Base-by-base conservation (phyloP, 1,140 invertebrate species). In the Trissolcus basalis region DNA sequence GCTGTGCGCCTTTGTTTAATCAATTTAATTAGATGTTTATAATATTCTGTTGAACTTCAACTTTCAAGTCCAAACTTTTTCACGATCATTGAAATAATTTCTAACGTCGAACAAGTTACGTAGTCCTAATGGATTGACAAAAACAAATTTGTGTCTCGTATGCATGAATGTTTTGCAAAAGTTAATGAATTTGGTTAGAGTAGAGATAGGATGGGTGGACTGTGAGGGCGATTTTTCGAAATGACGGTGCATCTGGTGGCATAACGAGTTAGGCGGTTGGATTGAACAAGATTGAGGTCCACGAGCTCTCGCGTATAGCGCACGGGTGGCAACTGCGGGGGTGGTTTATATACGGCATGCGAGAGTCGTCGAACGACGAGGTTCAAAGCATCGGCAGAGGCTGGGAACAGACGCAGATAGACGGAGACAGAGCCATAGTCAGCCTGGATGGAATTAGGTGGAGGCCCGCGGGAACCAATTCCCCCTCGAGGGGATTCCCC, bases 391-490 rank as follows among this genome's bases (percentile, higher is more conserved):
- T 77, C 64, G 55, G 80, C 58, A 27, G 19, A 6, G 6, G 19
- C 19, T 39, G 36, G 36, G 36, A 11, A 39, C n/a, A 39, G n/a
- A 1, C 9, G 36, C n/a, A 39, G 36, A 11, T 39, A 19, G 50
- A 72, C 73, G 61, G 68, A 81, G 76, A 78, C 50, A 65, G 77
- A 83, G 67, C 73, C 56, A 64, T 82, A 85, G 83, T 83, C 83
- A 83, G 83, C 82, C 83, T 81, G 84, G 83, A 86, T 84, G 83
- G 85, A 85, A 86, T 86, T 86, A 86, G 83, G 85, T 85, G 75
- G 83, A 85, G 83, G 78, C 85, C 83, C 85, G 71, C 64, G 83
- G 83, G 85, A 85, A 75, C 71, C 55, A 65, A 67, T 79, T 79
- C 71, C 72, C 72, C 82, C 85, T 75, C 81, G 35, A 19, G 74